Evolutionary conservation across 2,797 vertebrate species (phyloP), one percentile per base, ranked within the genome.

Genomic region (Leptatherina wallacei): DNA sequence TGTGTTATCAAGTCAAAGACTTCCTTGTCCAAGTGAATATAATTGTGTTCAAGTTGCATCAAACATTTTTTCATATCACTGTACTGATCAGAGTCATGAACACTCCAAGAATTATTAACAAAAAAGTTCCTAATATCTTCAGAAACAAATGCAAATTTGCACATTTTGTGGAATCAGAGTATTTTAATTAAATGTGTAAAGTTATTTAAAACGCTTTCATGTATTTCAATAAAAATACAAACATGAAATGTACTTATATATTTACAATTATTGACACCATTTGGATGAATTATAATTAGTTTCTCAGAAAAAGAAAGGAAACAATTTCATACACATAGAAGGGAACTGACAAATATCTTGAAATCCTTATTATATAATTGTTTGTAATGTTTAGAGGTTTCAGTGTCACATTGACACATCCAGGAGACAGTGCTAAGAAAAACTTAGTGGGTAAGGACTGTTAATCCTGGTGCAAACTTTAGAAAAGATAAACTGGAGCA

Each of bases 11-110:
- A 36, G 52, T 69, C 32, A 22, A 65, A 35, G 13, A 32, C 14
- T 1, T 69, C 30, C n/a, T 77, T 18, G 59, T 72, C 57, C 44
- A 55, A 14, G 35, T 60, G 22, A 72, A 16, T 6, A 69, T 33
- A 22, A 6, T 20, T 0, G 6, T 61, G 35, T 44, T 61, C 74
- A 72, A 60, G 51, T 79, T 80, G 75, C 1, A 36, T 74, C 16
- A 77, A 13, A 30, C 13, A 74, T 40, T 36, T 44, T 24, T 63
- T 73, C 32, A 52, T 20, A 38, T 63, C 27, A 49, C 36, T 29
- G 18, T 42, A 16, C 27, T 42, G 42, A n/a, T 49, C 24, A 38
- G 22, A 69, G 38, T 54, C 13, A 54, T 6, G 30, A 22, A 12
- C 33, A 51, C 20, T 6, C 18, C 29, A 16, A 18, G 3, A 58